Base-by-base conservation (phyloP, 2,888 invertebrate genomes). In the Ethmia dodecea region DNA sequence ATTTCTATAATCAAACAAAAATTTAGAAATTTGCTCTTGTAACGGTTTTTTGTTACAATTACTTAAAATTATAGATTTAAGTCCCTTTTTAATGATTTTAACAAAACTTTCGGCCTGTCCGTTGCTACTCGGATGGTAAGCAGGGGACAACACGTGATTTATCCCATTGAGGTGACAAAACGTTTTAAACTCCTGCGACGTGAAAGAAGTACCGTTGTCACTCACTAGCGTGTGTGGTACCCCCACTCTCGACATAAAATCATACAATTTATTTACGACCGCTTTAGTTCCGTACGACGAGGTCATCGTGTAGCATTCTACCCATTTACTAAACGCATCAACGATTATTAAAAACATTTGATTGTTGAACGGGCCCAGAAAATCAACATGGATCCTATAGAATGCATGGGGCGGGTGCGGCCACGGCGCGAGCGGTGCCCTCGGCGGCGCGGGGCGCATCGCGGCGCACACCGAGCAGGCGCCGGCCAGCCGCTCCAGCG, bases 251-350 rank as follows among this genome's bases (percentile, higher is more conserved):
- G 43, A 41, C 28, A 44, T 38, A 4, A 38, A 32, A 3, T 44
- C 38, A 9, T 18, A 22, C 11, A 44, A 24, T 13, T 44, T 45
- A 3, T 13, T 12, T 16, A 47, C 40, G 2, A 44, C 39, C 1
- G 35, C 33, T 14, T 24, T 35, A 0, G 47, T 36, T 8, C 13
- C 13, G 13, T 27, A 26, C 0, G 31, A 14, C 1, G 20, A 14
- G 8, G 16, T 31, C 43, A 54, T 43, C 1, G 38, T 30, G 25
- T 50, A 55, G 8, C 29, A 38, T 37, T 54, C 46, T 1, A 52
- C 43, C 47, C 55, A 52, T 31, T 52, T 54, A 10, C 35, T 34
- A 30, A 37, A 43, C 0, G 50, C 47, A 22, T 54, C 47, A 3
- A 50, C 50, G 3, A 47, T 33, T 3, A 50, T 24, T 13, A 47